These are phyloP conservation scores for Lucilia cuprina DNA, from an alignment of 1,140 invertebrate genomes.

Conservation along the genomic window DNA sequence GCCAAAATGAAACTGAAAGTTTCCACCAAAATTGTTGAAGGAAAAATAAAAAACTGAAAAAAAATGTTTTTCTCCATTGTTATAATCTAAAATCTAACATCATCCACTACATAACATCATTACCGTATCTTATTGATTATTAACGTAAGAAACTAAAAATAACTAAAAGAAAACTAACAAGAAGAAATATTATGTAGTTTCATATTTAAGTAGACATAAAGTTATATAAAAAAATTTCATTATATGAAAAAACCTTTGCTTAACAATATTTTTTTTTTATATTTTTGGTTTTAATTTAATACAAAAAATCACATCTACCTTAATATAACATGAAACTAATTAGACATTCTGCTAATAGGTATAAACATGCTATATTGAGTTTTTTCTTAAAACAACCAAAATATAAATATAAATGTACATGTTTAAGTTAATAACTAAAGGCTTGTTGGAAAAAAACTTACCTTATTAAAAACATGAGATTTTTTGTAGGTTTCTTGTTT, in stretches of 20 bases:
- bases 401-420: background rate
- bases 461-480: background rate
- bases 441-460: background rate
- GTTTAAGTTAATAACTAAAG: background rate
- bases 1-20: conserved; percentile 20
- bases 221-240: background rate
- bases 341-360: conserved; percentile 28
- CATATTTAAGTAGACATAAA: conserved; percentile 6
- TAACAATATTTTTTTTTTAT: background rate
- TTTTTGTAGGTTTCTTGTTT: background rate
- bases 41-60: no score
- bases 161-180: background rate
- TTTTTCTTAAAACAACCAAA: background rate
- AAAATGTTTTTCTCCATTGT: background rate
- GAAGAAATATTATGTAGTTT: conserved; percentile 25
- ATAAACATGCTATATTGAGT: conserved; percentile 12
- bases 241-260: background rate
- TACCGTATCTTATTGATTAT: conserved; percentile 33
- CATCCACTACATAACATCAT: conserved; percentile 23
- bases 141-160: conserved; percentile 21
- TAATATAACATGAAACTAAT: conserved; percentile 31
- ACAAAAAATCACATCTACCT: background rate
- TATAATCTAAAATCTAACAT: conserved; percentile 27
- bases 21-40: background rate
- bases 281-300: background rate